Percentiles rank a stretch among this genome's conserved stretches.
Evolutionary conservation across 2,113 vertebrate species (phyloP).

Genomic region (Epinephelus moara): DNA sequence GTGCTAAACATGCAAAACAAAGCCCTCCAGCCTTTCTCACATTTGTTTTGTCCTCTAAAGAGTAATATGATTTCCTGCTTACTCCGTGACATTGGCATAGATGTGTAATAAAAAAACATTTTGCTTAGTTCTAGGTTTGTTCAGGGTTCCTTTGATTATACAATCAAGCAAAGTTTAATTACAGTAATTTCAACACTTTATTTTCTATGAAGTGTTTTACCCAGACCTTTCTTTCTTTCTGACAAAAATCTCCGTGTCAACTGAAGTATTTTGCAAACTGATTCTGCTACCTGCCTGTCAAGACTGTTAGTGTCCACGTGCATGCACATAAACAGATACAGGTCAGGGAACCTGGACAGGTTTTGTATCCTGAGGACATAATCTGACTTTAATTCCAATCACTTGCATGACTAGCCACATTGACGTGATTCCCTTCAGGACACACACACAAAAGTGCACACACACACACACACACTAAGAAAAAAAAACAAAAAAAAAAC

Average conservation of each 20-base stretch:
- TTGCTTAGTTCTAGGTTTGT: neutral
- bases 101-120: neutral
- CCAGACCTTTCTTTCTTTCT: neutral
- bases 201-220: neutral
- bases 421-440: slow-evolving; percentile 57
- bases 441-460: slow-evolving; percentile 27
- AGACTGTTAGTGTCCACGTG: slow-evolving; percentile 7
- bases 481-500: neutral
- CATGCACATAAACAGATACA: slow-evolving; percentile 36
- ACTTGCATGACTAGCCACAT: slow-evolving; percentile 69
- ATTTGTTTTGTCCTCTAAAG: neutral
- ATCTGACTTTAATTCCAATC: slow-evolving; percentile 73
- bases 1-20: neutral
- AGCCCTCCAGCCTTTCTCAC: neutral
- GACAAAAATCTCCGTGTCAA: neutral
- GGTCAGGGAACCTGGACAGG: slow-evolving; percentile 58
- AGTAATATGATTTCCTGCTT: neutral
- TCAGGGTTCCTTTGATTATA: neutral
- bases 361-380: slow-evolving; percentile 67
- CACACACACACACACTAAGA: neutral
- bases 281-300: slow-evolving; percentile 25
- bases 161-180: neutral
- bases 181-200: neutral
- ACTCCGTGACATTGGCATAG: neutral
- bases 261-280: slow-evolving; percentile 18